Evolutionary conservation across 1,140 invertebrate species (phyloP).

Genomic region (Drosophila kohkoa): DNA sequence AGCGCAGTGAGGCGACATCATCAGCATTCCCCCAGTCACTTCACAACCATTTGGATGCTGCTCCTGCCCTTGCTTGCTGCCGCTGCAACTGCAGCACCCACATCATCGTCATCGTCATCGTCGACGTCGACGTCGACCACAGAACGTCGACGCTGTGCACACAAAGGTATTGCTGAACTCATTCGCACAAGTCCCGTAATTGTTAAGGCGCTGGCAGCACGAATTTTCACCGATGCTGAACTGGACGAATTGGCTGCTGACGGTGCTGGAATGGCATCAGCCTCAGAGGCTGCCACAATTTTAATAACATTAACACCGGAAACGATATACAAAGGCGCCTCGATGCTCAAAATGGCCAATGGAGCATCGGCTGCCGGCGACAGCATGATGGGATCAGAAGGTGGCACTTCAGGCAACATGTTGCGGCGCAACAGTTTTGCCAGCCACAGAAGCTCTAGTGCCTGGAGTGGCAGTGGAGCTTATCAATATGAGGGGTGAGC

Average conservation of each 20-base stretch:
- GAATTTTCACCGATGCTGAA: constrained; percentile 71
- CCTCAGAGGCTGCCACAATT: constrained; percentile 48
- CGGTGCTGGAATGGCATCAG: constrained; percentile 1
- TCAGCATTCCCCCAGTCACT: constrained; percentile 13
- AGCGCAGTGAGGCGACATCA: constrained; percentile 30
- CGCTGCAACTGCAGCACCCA: constrained; percentile 39
- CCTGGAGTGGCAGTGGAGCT: constrained; percentile 50
- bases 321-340: constrained; percentile 84
- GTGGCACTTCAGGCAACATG: constrained; percentile 16
- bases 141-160: constrained; percentile 64
- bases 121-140: constrained; percentile 29
- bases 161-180: constrained; percentile 77
- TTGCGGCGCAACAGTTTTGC: constrained; percentile 15
- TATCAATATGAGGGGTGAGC: constrained; percentile 81
- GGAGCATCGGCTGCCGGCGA: constrained; percentile 28
- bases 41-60: constrained; percentile 25
- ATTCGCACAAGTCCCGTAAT: constrained; percentile 83
- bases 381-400: constrained; percentile 24
- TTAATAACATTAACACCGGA: constrained; percentile 85
- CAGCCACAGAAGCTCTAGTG: constrained; percentile 24
- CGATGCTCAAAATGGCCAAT: constrained; percentile 74
- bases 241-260: constrained; percentile 5
- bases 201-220: constrained; percentile 78
- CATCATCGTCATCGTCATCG: constrained; percentile 33
- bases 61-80: constrained; percentile 17